Conservation (phyloP, 1,140 invertebrate genomes). For the Myzus persicae region DNA sequence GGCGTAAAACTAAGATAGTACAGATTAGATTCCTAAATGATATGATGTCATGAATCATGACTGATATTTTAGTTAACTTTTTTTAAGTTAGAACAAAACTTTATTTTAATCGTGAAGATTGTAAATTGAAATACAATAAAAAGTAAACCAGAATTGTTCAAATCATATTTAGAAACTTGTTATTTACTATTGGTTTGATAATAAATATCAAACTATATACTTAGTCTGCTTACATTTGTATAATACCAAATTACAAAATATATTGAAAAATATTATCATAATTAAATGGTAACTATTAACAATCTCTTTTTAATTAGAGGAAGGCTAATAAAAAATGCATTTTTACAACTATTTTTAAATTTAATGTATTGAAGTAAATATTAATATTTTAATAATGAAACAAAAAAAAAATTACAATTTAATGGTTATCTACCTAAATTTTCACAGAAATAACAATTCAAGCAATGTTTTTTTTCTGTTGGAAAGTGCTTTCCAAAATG, state of each 20-base stretch:
- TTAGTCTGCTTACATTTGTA: not conserved
- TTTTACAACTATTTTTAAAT: too few relatives aligned
- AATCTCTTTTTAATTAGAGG: too few relatives aligned
- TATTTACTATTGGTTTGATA: not conserved
- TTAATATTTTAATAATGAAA: not conserved
- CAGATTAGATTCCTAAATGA: not conserved
- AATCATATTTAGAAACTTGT: not conserved
- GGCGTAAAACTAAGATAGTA: constrained; percentile 67
- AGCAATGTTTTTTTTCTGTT: not conserved
- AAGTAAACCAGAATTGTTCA: not conserved
- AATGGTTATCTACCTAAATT: not conserved
- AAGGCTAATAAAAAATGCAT: too few relatives aligned
- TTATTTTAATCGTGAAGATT: not conserved
- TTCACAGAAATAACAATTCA: not conserved
- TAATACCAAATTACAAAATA: not conserved
- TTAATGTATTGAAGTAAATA: too few relatives aligned
- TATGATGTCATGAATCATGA: not conserved
- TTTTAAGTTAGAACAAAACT: not conserved
- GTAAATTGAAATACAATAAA: not conserved
- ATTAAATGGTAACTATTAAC: too few relatives aligned
- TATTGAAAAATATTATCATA: too few relatives aligned
- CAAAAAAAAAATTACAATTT: not conserved
- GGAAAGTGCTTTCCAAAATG: too few relatives aligned
- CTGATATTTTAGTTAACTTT: not conserved
- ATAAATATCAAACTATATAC: not conserved